A percentile compares a stretch with the other conserved stretches of the same genome.
These are phyloP conservation scores for Thrips palmi DNA, from an alignment of 1,140 invertebrate species.

Conservation along the genomic window DNA sequence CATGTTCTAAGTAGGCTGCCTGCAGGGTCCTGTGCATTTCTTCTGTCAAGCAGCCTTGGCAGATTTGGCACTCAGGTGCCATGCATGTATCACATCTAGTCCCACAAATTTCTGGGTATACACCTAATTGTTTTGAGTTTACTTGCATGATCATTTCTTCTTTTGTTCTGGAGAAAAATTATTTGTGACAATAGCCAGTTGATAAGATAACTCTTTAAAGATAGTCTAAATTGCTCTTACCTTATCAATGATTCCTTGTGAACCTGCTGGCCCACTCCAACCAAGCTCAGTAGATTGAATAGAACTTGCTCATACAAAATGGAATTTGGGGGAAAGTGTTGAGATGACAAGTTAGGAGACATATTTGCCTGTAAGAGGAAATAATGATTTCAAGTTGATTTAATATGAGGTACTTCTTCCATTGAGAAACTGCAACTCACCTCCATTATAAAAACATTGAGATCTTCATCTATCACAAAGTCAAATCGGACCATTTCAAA, in stretches of 20 bases:
- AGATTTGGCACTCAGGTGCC: slow-evolving; percentile 51
- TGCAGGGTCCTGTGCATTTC: slow-evolving; percentile 36
- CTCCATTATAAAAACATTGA: slow-evolving; percentile 82
- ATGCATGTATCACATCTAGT: slow-evolving; percentile 40
- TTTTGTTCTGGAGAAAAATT: slow-evolving; percentile 21
- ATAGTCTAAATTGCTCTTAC: too few relatives aligned
- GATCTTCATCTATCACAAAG: slow-evolving; percentile 73
- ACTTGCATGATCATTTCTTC: slow-evolving; percentile 44
- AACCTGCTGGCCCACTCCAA: slow-evolving; percentile 53
- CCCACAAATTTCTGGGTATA: slow-evolving; percentile 51
- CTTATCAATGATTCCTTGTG: too few relatives aligned
- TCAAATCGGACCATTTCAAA: slow-evolving; percentile 92
- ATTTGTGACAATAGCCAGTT: too few relatives aligned
- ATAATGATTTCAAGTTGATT: background rate
- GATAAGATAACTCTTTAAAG: too few relatives aligned
- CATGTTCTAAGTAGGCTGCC: slow-evolving; percentile 57
- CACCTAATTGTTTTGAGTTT: slow-evolving; percentile 59
- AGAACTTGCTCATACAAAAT: slow-evolving; percentile 85
- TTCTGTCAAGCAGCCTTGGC: slow-evolving; percentile 51
- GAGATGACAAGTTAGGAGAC: slow-evolving; percentile 91
- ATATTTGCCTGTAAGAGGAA: slow-evolving; percentile 58
- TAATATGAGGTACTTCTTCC: background rate
- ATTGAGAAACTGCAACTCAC: slow-evolving; percentile 19
- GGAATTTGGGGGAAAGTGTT: slow-evolving; percentile 75
- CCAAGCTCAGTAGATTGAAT: slow-evolving; percentile 63